These are phyloP conservation scores for Ochropleura leucogaster DNA, from an alignment of 2,888 invertebrate species.

Conservation along the genomic window DNA sequence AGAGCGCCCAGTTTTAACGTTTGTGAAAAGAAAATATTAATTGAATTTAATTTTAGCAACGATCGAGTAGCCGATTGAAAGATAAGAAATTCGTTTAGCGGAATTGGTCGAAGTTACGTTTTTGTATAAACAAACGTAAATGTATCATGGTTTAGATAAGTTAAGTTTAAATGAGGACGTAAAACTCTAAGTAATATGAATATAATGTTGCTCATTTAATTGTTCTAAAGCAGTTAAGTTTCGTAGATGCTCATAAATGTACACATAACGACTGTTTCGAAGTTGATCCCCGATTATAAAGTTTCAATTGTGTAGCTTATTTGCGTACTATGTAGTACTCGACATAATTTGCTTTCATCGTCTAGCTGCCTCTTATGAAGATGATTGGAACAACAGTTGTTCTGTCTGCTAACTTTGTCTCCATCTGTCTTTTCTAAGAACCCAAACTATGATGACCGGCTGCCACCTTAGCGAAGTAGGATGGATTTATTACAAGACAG, in stretches of 20 bases:
- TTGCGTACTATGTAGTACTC: conserved; percentile 57
- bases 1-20: conserved; percentile 57
- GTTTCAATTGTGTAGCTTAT: conserved; percentile 68
- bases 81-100: conserved; percentile 54
- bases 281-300: conserved; percentile 64
- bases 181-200: conserved; percentile 47
- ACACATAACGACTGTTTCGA: conserved; percentile 56
- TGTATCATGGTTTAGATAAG: background rate
- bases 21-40: conserved; percentile 64
- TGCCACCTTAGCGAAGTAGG: background rate
- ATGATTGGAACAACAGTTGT: conserved; percentile 70
- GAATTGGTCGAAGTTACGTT: conserved; percentile 9
- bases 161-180: conserved; percentile 40
- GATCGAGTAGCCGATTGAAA: conserved; percentile 30
- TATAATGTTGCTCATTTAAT: conserved; percentile 60
- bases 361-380: conserved; percentile 56
- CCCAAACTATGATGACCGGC: conserved; percentile 1
- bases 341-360: conserved; percentile 67
- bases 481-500: background rate
- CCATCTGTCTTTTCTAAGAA: conserved; percentile 8
- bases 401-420: conserved; percentile 73
- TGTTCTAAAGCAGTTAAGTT: conserved; percentile 64
- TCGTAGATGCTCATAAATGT: conserved; percentile 63
- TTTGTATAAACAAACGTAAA: conserved; percentile 14
- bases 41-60: conserved; percentile 60